Evolutionary conservation across 2,113 vertebrate species (phyloP).

Genomic region (human (Homo sapiens)): GRCh38 chr7:156036501-156037000

Average conservation of each 20-base stretch:
- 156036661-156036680: background rate
- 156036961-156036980: slow-evolving; percentile 26
- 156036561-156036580: fast-evolving
- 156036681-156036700: too few relatives aligned
- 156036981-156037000: background rate
- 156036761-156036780: background rate
- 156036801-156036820: fast-evolving
- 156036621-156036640: fast-evolving
- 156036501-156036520: fast-evolving
- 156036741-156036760: background rate
- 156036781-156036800: background rate
- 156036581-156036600: fast-evolving
- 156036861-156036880: fast-evolving
- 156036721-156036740: background rate
- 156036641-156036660: too few relatives aligned
- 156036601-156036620: fast-evolving
- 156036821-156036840: background rate
- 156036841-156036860: background rate
- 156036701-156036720: background rate
- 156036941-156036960: background rate
- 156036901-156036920: fast-evolving
- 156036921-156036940: background rate
- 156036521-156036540: fast-evolving
- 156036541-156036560: fast-evolving
- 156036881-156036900: fast-evolving